Evolutionary conservation across 2,888 invertebrate genomes (phyloP).

Genomic region (Pollenia angustigena): DNA sequence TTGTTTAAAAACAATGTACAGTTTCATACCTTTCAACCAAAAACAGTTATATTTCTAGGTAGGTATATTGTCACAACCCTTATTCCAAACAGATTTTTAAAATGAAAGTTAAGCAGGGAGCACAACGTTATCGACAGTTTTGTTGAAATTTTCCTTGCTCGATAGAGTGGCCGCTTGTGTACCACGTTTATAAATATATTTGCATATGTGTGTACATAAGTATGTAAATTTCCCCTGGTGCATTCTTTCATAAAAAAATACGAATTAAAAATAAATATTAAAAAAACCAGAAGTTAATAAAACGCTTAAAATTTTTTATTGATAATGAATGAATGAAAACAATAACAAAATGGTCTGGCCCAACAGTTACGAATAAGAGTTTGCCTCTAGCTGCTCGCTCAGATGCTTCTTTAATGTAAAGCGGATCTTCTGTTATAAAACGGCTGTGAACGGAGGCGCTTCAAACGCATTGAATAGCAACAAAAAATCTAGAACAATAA

Average conservation of each 20-base stretch:
- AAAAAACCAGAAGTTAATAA: constrained; percentile 64
- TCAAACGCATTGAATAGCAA: constrained; percentile 8
- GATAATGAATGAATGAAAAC: constrained; percentile 67
- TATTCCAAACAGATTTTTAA: no score
- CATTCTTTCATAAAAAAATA: constrained; percentile 25
- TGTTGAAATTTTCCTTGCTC: no score
- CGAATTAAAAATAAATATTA: constrained; percentile 32
- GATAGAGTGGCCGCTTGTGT: not conserved
- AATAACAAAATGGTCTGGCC: constrained; percentile 61
- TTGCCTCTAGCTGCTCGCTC: constrained; percentile 66
- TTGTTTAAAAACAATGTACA: no score
- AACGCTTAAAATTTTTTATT: constrained; percentile 48
- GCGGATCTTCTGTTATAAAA: constrained; percentile 61
- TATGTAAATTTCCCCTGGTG: constrained; percentile 26
- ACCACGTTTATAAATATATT: not conserved
- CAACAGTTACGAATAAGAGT: constrained; percentile 60
- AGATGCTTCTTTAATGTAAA: constrained; percentile 61
- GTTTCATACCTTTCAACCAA: no score
- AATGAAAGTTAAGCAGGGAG: no score
- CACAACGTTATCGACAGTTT: no score
- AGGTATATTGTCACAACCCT: no score
- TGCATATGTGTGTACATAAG: constrained; percentile 40
- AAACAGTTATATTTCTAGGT: no score
- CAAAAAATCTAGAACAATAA: not conserved
- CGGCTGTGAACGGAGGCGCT: constrained; percentile 71